These are phyloP conservation scores for Desmodus rotundus DNA, from an alignment of 2,113 vertebrate genomes.

Conservation along the genomic window DNA sequence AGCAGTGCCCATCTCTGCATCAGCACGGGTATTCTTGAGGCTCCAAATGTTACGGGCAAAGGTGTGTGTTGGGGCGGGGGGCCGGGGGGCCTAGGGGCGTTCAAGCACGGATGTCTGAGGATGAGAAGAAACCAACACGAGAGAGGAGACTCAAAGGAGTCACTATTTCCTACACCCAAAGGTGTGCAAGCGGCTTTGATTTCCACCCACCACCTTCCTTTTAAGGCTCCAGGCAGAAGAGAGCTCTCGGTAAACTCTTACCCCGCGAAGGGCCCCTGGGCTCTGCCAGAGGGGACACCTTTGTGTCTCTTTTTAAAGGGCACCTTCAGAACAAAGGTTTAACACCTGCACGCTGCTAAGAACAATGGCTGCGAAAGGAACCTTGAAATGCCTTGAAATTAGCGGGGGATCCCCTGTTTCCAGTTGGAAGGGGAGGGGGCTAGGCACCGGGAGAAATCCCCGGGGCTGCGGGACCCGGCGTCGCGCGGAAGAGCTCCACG, in stretches of 20 bases:
- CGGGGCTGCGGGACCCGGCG: not conserved
- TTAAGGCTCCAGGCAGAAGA: conserved; percentile 55
- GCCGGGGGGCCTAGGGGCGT: not conserved
- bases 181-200: conserved; percentile 63
- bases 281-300: conserved; percentile 52
- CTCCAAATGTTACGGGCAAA: not conserved
- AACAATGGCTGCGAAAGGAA: conserved; percentile 15
- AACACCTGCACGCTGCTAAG: conserved; percentile 61
- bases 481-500: not conserved
- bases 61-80: not conserved
- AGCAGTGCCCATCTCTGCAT: not conserved
- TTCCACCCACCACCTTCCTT: conserved; percentile 20
- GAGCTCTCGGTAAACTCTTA: conserved; percentile 76
- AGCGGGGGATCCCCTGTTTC: conserved; percentile 71
- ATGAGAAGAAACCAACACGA: not conserved
- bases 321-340: conserved; percentile 73
- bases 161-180: conserved; percentile 53
- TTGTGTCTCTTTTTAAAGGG: not conserved
- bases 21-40: not conserved
- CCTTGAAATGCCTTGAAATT: conserved; percentile 40
- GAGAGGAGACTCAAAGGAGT: not conserved
- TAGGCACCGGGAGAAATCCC: not conserved
- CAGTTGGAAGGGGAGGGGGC: conserved; percentile 47
- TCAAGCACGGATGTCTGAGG: not conserved
- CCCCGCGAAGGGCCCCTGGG: not conserved